Evolutionary conservation across 1,140 invertebrate species (phyloP), one percentile per base, ranked within the genome.

Genomic region (Sycophaga agraensis): DNA sequence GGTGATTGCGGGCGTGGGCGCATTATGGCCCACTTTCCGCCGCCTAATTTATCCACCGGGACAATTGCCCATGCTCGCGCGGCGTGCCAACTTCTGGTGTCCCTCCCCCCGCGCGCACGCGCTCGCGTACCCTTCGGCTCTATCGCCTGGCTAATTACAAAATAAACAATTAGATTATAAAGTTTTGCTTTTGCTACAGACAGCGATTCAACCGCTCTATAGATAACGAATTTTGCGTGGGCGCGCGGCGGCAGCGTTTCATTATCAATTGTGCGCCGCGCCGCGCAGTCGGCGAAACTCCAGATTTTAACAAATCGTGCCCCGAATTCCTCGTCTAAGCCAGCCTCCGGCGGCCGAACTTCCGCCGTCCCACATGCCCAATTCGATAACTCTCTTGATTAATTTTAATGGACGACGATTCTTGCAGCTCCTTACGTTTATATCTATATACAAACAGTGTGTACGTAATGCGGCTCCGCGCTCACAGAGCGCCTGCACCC

Each of bases 141-240:
- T 34, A n/a, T 31, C 28, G 28, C 28, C 28, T 7, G 46, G 11
- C 28, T 43, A 45, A 56, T 40, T 31, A 1, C 31, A 46, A 54
- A 48, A 53, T 40, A 61, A 19, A 61, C 42, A 61, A 54, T 61
- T 61, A 14, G 28, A 45, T 61, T 28, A 48, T 54, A 54, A 61
- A 54, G 50, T 54, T 54, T 54, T 17, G 34, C 39, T 37, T 50
- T 50, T 49, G 35, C 56, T n/a, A 31, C 14, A 34, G 17, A 46
- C 34, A 58, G 21, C 22, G 17, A 35, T 46, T 28, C 12, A 35
- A n/a, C n/a, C n/a, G n/a, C n/a, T 22, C 26, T 28, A 14, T 22
- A 19, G 9, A 60, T 60, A 60, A 51, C 49, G 22, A 60, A 60
- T 51, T 51, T 37, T 31, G 39, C 16, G 57, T 43, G 49, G 26